Percentiles rank a stretch among this genome's conserved stretches.
Evolutionary conservation across 1,140 invertebrate genomes (phyloP).

Genomic region (Ooceraea biroi): DNA sequence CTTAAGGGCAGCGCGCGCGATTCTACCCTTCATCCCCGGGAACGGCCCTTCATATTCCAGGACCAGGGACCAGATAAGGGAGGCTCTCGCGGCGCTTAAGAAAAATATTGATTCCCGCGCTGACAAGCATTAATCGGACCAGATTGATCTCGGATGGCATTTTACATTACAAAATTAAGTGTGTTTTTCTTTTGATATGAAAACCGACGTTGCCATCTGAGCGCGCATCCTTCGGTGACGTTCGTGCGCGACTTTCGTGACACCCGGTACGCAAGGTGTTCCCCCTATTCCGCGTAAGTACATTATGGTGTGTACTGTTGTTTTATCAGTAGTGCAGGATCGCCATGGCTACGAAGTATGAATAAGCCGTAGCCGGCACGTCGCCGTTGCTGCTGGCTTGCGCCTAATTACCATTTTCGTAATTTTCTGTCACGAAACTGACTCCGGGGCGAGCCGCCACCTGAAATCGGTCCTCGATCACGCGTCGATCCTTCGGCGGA

Average conservation of each 20-base stretch:
- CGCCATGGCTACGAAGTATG: constrained; percentile 85
- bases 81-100: neutral
- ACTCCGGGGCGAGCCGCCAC: constrained; percentile 49
- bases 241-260: constrained; percentile 58
- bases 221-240: neutral
- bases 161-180: too few species aligned
- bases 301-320: constrained; percentile 84
- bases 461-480: constrained; percentile 47
- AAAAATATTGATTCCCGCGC: neutral
- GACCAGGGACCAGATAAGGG: neutral
- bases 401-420: constrained; percentile 84
- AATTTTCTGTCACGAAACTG: constrained; percentile 77
- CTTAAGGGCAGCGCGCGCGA: neutral
- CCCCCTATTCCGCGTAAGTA: constrained; percentile 80
- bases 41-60: neutral
- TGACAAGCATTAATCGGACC: neutral
- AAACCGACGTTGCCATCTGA: too few species aligned
- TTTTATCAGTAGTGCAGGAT: constrained; percentile 86
- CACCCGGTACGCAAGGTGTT: constrained; percentile 80
- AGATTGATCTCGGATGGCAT: constrained; percentile 9
- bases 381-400: constrained; percentile 69
- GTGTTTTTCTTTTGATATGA: too few species aligned
- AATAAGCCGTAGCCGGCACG: constrained; percentile 80
- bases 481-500: constrained; percentile 2
- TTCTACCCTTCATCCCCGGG: neutral